Evolutionary conservation across 2,113 vertebrate genomes (phyloP), one percentile per base, ranked within the genome.

Genomic region (Dendrocopos noguchii): DNA sequence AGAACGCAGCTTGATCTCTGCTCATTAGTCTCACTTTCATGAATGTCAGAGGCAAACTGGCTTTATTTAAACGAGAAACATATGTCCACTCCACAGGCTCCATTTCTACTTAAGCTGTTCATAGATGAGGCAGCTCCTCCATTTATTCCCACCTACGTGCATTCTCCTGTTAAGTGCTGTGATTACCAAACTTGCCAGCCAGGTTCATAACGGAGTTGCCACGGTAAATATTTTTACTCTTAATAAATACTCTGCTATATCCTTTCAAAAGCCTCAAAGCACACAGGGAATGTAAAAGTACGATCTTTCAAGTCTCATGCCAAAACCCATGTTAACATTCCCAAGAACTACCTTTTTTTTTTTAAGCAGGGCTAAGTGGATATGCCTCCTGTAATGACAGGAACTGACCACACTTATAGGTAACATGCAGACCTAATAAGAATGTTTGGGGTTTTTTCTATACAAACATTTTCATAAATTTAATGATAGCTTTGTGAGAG

Each of bases 31-130:
- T 88, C 73, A 80, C 76, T 90, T 93, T 65, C 73, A 77, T 19
- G 66, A 63, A 31, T 65, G 86, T 60, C 84, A 93, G 50, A 59
- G 61, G 68, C 73, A 89, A 80, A 84, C 46, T 87, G 60, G 22
- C 50, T 90, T 77, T 87, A 84, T 87, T 87, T 65, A 91, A 87
- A 79, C 50, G 63, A 91, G 73, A 91, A 88, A 82, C 85, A 66
- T 84, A 87, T 87, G 80, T 87, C 90, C 74, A 61, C 84, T 84
- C 95, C 78, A 59, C 71, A 84, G 74, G 85, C 59, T 91, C 33
- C n/a, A 21, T 86, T 88, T 71, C 75, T 76, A 46, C 83, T 79
- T 89, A 12, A 70, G 64, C 27, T 53, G 77, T 36, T 82, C 77
- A 84, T 59, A 66, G 84, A 61, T 66, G 55, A 65, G 79, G 77